Percentiles rank a stretch among this genome's conserved stretches.
Conservation (phyloP, 2,113 vertebrate genomes). For the Hoplias malabaricus region DNA sequence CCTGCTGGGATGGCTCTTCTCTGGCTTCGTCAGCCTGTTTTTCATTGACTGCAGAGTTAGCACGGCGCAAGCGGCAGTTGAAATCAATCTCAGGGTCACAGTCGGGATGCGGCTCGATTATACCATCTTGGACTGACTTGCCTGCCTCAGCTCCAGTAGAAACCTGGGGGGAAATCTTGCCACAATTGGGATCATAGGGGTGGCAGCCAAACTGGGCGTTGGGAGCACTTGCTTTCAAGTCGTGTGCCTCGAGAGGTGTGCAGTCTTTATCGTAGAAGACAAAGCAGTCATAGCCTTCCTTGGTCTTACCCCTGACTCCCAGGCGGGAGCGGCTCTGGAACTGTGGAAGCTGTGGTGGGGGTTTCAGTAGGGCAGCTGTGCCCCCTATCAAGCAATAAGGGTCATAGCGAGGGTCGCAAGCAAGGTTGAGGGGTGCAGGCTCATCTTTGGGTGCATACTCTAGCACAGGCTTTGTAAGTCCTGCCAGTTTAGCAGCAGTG, state of each 20-base stretch:
- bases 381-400: slow-evolving; percentile 70
- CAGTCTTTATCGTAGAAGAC: slow-evolving; percentile 77
- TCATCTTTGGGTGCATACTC: slow-evolving; percentile 59
- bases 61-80: slow-evolving; percentile 72
- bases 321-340: slow-evolving; percentile 69
- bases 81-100: slow-evolving; percentile 78
- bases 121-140: slow-evolving; percentile 49
- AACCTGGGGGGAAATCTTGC: slow-evolving; percentile 55
- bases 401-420: slow-evolving; percentile 70
- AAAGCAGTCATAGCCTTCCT: slow-evolving; percentile 75
- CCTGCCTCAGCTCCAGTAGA: neutral
- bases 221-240: slow-evolving; percentile 47
- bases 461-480: slow-evolving; percentile 67
- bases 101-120: slow-evolving; percentile 71
- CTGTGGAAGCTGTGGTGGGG: slow-evolving; percentile 60
- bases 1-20: slow-evolving; percentile 43
- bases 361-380: slow-evolving; percentile 61
- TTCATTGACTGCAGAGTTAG: slow-evolving; percentile 30
- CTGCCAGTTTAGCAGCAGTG: slow-evolving; percentile 65
- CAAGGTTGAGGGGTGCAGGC: slow-evolving; percentile 53
- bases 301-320: slow-evolving; percentile 72
- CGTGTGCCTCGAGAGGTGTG: slow-evolving; percentile 56
- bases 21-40: slow-evolving; percentile 32
- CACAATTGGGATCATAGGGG: slow-evolving; percentile 72
- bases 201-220: slow-evolving; percentile 66